Evolutionary conservation across 2,888 invertebrate species (phyloP), one percentile per base, ranked within the genome.

Genomic region (Mantis religiosa): DNA sequence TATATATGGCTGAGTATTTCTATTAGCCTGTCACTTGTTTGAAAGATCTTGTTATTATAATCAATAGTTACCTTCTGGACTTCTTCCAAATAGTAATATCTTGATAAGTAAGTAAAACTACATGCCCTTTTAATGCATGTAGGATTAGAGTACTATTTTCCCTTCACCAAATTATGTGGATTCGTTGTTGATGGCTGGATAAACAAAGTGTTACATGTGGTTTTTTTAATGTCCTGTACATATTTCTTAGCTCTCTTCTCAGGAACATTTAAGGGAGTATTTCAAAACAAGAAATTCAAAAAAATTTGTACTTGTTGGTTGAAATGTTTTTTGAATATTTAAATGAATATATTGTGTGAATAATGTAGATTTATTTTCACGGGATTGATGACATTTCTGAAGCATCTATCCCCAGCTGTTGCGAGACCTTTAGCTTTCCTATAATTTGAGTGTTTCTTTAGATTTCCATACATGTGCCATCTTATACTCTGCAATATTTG

Each of bases 211-310:
- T 71, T 71, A 71, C 15, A 71, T 71, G 54, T 71, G 54, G 54
- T 71, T 87, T 90, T 87, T 86, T 88, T 54, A 85, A 88, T n/a
- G 30, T 81, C 34, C 87, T 87, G 82, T 87, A 82, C n/a, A 82
- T 87, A 82, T 25, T 82, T 34, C n/a, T 82, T 7, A 82, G 81
- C 89, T 90, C 90, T 90, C 90, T 89, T 89, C 90, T 90, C 90
- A 90, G 90, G 90, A 89, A 90, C 86, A 87, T 87, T 89, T 90
- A 88, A 89, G 88, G 88, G 90, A 90, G 89, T 89, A 81, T 89
- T 87, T 90, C 83, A 89, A 84, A 28, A 81, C 86, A 87, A 82
- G 82, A 34, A 82, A 87, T 82, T 7, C 34, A 81, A 87, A 71
- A n/a, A 82, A 82, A 81, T 87, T 87, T 87, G 87, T 87, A 87